A percentile compares a stretch with the other conserved stretches of the same genome.
phyloP scores from a whole-genome alignment of 2,113 vertebrate species.

The Cacatua alba region DNA sequence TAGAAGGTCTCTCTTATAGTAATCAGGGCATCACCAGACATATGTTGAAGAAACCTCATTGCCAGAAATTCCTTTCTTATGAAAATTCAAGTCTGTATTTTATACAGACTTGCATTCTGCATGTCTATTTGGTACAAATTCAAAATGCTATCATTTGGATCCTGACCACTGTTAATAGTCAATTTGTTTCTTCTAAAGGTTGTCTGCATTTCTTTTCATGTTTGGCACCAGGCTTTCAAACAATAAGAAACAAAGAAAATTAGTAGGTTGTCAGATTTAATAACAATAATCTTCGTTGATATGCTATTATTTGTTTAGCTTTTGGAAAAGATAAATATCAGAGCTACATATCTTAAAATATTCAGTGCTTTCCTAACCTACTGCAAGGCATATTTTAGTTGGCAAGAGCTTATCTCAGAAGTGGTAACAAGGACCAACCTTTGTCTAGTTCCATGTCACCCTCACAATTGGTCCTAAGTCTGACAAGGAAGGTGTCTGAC shows the following conservation, averaged over 20 bases:
- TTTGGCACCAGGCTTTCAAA: slow-evolving; percentile 6
- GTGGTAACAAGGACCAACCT: slow-evolving; percentile 14
- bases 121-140: background rate
- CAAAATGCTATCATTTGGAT: background rate
- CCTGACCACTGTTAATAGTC: background rate
- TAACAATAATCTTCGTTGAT: slow-evolving; percentile 29
- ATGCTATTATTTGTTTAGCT: slow-evolving; percentile 49
- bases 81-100: background rate
- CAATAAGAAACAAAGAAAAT: background rate
- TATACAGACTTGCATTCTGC: background rate
- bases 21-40: background rate
- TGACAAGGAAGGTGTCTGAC: background rate
- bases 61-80: background rate
- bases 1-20: background rate
- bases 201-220: background rate
- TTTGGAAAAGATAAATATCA: slow-evolving; percentile 46
- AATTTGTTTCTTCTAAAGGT: background rate
- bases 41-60: background rate
- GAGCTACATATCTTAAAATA: slow-evolving; percentile 47
- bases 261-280: slow-evolving; percentile 40
- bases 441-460: background rate
- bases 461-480: background rate
- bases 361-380: slow-evolving; percentile 56
- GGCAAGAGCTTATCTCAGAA: slow-evolving; percentile 45
- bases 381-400: slow-evolving; percentile 40